Percentiles rank a stretch among this genome's conserved stretches.
phyloP scores from a whole-genome alignment of 2,113 vertebrate species.

The Piprites chloris region DNA sequence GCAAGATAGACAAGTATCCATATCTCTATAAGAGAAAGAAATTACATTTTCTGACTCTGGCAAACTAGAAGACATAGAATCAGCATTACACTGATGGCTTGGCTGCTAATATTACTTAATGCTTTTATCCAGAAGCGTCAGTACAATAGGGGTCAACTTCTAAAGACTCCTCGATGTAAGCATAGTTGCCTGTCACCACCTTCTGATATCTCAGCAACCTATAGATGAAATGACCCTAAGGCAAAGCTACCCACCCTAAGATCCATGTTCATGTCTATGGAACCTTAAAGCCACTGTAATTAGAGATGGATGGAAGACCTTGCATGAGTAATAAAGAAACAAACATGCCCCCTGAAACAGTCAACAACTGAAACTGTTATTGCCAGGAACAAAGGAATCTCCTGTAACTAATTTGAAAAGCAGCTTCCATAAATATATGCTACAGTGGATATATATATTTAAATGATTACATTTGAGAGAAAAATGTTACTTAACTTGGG shows the following conservation, averaged over 20 bases:
- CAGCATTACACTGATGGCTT: background rate
- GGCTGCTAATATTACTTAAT: background rate
- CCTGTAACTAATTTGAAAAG: background rate
- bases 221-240: background rate
- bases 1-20: too few relatives aligned
- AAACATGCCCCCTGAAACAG: background rate
- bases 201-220: background rate
- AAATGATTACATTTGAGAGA: background rate
- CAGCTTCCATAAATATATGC: background rate
- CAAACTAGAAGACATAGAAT: background rate
- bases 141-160: background rate
- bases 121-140: background rate
- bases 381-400: background rate
- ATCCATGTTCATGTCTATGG: background rate
- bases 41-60: background rate
- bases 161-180: background rate
- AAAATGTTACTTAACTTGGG: background rate
- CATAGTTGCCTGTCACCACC: background rate
- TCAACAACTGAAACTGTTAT: background rate
- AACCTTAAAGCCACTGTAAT: background rate
- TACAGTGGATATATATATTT: background rate
- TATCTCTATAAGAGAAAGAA: background rate
- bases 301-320: background rate
- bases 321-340: background rate
- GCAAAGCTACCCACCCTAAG: background rate